Base-by-base conservation (phyloP, 2,888 invertebrate genomes). In the Danaus chrysippus region DNA sequence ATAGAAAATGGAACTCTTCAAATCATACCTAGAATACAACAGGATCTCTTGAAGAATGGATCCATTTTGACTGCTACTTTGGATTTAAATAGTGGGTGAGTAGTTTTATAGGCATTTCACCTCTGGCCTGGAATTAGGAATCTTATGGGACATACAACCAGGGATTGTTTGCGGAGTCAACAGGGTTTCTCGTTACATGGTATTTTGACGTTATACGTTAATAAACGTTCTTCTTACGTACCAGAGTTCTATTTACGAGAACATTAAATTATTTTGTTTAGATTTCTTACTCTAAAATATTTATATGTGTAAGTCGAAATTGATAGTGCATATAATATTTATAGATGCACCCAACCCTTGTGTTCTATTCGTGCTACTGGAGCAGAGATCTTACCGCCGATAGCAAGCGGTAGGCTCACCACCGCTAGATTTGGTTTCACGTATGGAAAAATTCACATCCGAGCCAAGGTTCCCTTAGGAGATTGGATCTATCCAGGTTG, bases 391-490 rank as follows among this genome's bases (percentile, higher is more conserved):
- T 75, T 95, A 42, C 95, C 95, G 0, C 95, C 95, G 0, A 82
- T 95, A 5, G 84, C 93, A 19, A 93, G 94, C 1, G 93, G 93
- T 0, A 90, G 92, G 56, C 73, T 96, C 11, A 92, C 89, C 53
- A 94, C 94, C 1, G 93, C 91, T 70, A 84, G 82, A 0, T 94
- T 95, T 73, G 91, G 91, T 5, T 95, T 96, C 71, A 90, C 91
- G 5, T 95, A 94, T 74, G 96, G 96, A 10, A 92, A 84, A 43
- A 84, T 96, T 12, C 92, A 93, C 71, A 86, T 96, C 3, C 89
- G 92, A 13, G 96, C 95, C 0, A 94, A 94, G 77, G 73, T 96
- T 19, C 95, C 96, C 0, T 89, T 89, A 66, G 96, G 96, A 0
- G 94, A 95, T 76, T 96, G 96, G 86, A 68, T 95, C 0, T 92